Percentiles rank a stretch among this genome's conserved stretches.
phyloP scores from a whole-genome alignment of 1,140 invertebrate species.

The Paraescarpia echinospica region DNA sequence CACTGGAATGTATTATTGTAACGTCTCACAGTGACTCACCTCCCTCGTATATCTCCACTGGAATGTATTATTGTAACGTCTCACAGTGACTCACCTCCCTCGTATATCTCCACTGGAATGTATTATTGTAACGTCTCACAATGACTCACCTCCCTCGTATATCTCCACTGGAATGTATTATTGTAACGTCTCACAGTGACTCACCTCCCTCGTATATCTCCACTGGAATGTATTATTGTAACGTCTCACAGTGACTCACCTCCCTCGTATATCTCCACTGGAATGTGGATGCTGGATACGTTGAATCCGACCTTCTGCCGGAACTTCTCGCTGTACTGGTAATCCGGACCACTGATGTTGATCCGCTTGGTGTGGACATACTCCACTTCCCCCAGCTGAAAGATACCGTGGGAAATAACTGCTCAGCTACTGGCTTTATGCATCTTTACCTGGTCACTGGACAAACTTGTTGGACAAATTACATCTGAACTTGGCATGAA shows the following conservation, averaged over 20 bases:
- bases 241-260: constrained; percentile 34
- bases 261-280: constrained; percentile 56
- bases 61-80: no score
- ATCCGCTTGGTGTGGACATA: constrained; percentile 42
- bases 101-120: no score
- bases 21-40: no score
- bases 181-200: no score
- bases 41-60: no score
- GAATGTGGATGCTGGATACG: constrained; percentile 53
- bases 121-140: no score
- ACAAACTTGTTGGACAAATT: not conserved
- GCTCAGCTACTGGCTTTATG: not conserved
- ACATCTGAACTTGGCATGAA: not conserved
- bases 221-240: no score
- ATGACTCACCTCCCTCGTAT: no score
- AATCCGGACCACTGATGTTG: constrained; percentile 26
- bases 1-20: no score
- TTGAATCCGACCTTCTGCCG: constrained; percentile 41
- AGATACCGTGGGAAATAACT: not conserved
- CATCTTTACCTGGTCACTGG: not conserved
- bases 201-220: no score
- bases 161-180: no score
- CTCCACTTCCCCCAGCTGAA: constrained; percentile 38
- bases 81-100: no score
- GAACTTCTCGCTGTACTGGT: constrained; percentile 41